phyloP scores from a whole-genome alignment of 2,113 vertebrate species.

The Gulo gulo region DNA sequence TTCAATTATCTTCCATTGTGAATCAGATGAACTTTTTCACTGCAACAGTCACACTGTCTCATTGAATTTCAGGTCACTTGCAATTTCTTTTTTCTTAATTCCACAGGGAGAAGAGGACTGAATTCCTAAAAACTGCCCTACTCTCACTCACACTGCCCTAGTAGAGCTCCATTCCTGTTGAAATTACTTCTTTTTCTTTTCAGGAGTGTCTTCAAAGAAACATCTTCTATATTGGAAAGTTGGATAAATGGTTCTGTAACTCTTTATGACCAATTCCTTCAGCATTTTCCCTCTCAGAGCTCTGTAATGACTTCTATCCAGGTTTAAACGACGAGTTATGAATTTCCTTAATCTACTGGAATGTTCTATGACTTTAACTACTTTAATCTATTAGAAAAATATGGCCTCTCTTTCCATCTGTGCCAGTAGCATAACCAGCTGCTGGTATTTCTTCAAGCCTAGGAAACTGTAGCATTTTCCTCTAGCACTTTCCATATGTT shows the following conservation, averaged over 20 bases:
- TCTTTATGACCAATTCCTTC: neutral
- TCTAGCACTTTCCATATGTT: neutral
- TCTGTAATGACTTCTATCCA: conserved; percentile 42
- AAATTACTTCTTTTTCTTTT: neutral
- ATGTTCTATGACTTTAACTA: conserved; percentile 37
- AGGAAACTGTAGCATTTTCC: conserved; percentile 13
- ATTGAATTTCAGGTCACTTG: conserved; percentile 79
- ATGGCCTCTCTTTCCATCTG: conserved; percentile 45
- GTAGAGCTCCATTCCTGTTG: conserved; percentile 35
- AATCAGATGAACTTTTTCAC: conserved; percentile 57
- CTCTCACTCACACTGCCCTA: conserved; percentile 58
- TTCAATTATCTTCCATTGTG: conserved; percentile 39
- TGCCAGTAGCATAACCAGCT: conserved; percentile 26
- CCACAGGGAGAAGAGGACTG: conserved; percentile 63
- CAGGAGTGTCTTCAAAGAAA: neutral
- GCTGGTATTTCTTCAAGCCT: neutral
- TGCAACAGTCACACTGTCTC: neutral
- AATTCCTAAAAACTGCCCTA: conserved; percentile 70
- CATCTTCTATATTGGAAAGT: neutral
- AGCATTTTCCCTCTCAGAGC: conserved; percentile 54
- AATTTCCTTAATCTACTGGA: conserved; percentile 20
- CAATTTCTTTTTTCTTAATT: conserved; percentile 59
- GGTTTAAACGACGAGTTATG: conserved; percentile 14
- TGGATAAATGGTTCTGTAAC: neutral
- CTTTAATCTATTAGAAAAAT: conserved; percentile 49